These are phyloP conservation scores for Syngnathus floridae DNA, from an alignment of 2,113 vertebrate genomes.

Conservation along the genomic window DNA sequence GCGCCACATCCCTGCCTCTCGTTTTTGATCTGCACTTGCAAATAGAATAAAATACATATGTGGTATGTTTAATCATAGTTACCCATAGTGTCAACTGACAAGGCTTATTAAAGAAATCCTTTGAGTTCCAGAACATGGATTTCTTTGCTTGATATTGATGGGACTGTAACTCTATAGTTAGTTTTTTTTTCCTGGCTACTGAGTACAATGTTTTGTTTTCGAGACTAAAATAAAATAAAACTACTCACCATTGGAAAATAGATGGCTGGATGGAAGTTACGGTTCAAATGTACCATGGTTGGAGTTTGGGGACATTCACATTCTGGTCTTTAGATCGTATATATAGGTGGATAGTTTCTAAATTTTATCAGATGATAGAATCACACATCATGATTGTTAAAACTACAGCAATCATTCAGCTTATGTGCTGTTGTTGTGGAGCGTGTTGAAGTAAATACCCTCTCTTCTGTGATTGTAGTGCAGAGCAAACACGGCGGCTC, in stretches of 20 bases:
- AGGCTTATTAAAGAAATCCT: conserved; percentile 28
- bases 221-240: too few species aligned
- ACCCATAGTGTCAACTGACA: conserved; percentile 30
- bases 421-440: conserved; percentile 8
- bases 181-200: background rate
- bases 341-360: conserved; percentile 1
- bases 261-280: too few species aligned
- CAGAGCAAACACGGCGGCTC: conserved; percentile 34
- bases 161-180: background rate
- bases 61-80: conserved; percentile 33
- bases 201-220: too few species aligned
- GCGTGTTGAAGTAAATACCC: conserved; percentile 23
- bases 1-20: conserved; percentile 49
- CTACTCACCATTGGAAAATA: too few species aligned
- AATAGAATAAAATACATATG: conserved; percentile 19
- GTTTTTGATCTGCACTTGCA: conserved; percentile 64
- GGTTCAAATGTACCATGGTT: too few species aligned
- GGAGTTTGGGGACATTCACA: background rate
- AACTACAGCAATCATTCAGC: conserved; percentile 4
- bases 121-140: conserved; percentile 18
- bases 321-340: background rate
- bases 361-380: background rate
- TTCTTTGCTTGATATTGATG: conserved; percentile 3
- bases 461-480: conserved; percentile 9
- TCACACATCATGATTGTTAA: background rate